Evolutionary conservation across 2,113 vertebrate genomes (phyloP), one percentile per base, ranked within the genome.

Genomic region (Phaetusa simplex): DNA sequence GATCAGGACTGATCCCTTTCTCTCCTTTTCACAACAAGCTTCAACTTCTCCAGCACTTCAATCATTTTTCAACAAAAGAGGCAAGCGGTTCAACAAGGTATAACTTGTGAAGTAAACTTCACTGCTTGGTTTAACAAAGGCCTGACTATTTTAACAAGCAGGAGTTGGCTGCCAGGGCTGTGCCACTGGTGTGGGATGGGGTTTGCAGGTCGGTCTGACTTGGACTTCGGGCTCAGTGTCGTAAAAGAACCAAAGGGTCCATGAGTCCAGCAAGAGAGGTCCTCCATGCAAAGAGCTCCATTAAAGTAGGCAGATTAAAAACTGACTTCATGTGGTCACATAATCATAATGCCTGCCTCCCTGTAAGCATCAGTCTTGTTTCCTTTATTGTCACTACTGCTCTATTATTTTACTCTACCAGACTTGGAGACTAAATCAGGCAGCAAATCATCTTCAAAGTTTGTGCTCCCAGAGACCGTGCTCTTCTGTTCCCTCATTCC

Each of bases 181-280:
- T 10, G 23, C 11, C 45, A 43, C 49, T 49, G 64, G 27, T 53
- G 45, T 61, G 78, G 42, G 42, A 42, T 38, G 66, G 30, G 9
- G 70, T 47, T 9, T 86, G 73, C 24, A 78, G 34, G 20, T 17
- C 13, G 8, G 38, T 53, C 58, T 8, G 5, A 71, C n/a, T 53
- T 5, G 4, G 77, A 36, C 49, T 71, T 34, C 1, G 2, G 50
- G 24, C 34, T 78, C 2, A 0, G 32, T 53, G 14, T 67, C 7
- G 2, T 23, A 43, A 38, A 32, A 40, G 19, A 77, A 72, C 24
- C 64, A 52, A 59, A 52, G 16, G 38, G 15, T 30, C 36, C 5
- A 0, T 2, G 22, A 70, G 11, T 53, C 20, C 26, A 82, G 53
- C 40, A 89, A 78, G 40, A 77, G 45, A 67, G 26, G 32, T n/a